phyloP scores from a whole-genome alignment of 2,888 invertebrate genomes.

The Nymphalis urticae region DNA sequence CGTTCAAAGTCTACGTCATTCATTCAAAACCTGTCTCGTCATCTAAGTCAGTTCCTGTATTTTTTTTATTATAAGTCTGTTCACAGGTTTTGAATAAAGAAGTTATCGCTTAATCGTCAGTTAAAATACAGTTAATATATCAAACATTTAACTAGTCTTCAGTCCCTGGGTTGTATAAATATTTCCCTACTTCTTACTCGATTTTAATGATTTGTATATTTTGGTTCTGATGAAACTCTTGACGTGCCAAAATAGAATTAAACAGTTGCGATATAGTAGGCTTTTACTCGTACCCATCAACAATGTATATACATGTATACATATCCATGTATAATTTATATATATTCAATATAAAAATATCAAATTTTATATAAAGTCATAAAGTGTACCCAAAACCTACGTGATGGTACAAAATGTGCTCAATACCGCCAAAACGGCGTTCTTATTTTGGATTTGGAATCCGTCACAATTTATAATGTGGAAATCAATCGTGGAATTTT shows the following conservation, averaged over 20 bases:
- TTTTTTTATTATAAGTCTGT: constrained; percentile 64
- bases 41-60: constrained; percentile 76
- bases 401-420: constrained; percentile 80
- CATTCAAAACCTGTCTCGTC: constrained; percentile 77
- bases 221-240: constrained; percentile 81
- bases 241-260: constrained; percentile 81
- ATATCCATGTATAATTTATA: constrained; percentile 82
- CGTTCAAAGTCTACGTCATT: constrained; percentile 69
- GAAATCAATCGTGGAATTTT: constrained; percentile 79
- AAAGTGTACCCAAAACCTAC: constrained; percentile 83
- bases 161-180: constrained; percentile 81
- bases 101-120: constrained; percentile 74
- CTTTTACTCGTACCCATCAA: constrained; percentile 79
- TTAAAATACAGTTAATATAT: constrained; percentile 81
- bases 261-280: constrained; percentile 81
- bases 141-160: constrained; percentile 82
- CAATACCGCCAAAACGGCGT: constrained; percentile 73
- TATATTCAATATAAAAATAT: constrained; percentile 82
- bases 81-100: constrained; percentile 79
- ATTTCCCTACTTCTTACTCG: constrained; percentile 81
- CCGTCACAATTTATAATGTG: constrained; percentile 75
- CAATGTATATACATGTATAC: constrained; percentile 82
- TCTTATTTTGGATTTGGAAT: constrained; percentile 74
- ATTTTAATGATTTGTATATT: constrained; percentile 81
- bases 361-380: constrained; percentile 82